Conservation (phyloP, 2,888 invertebrate species). For the Phlogophora meticulosa region DNA sequence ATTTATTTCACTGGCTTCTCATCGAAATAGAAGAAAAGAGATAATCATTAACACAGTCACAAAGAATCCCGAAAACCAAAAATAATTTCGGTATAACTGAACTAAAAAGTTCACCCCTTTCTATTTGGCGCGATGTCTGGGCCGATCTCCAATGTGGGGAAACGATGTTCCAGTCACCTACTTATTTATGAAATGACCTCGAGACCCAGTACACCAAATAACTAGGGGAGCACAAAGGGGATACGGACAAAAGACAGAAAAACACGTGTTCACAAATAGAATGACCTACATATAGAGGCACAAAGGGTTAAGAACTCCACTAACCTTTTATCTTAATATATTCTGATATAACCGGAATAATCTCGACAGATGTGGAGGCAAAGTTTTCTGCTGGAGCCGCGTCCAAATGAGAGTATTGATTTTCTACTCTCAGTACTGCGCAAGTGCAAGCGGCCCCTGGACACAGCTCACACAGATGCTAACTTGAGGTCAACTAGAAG, state of each 20-base stretch:
- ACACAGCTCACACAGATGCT: conserved; percentile 20
- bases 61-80: neutral
- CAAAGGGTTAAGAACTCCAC: conserved; percentile 16
- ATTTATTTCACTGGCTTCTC: neutral
- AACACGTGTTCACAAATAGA: conserved; percentile 1
- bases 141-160: neutral
- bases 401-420: conserved; percentile 40
- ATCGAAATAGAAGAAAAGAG: neutral
- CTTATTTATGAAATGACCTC: conserved; percentile 17
- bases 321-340: conserved; percentile 39
- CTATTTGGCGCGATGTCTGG: neutral
- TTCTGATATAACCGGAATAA: conserved; percentile 38
- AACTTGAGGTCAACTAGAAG: neutral
- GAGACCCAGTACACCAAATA: conserved; percentile 9
- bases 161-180: conserved; percentile 32
- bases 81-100: neutral
- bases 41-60: no score
- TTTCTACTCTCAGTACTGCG: conserved; percentile 32
- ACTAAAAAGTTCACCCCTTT: neutral
- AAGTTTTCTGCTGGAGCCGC: conserved; percentile 1
- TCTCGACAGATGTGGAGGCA: conserved; percentile 7
- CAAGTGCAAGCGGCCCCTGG: conserved; percentile 39
- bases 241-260: conserved; percentile 1
- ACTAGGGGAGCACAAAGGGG: neutral
- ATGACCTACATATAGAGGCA: neutral